Evolutionary conservation across 2,797 vertebrate species (phyloP).

Genomic region (Florisuga fusca): DNA sequence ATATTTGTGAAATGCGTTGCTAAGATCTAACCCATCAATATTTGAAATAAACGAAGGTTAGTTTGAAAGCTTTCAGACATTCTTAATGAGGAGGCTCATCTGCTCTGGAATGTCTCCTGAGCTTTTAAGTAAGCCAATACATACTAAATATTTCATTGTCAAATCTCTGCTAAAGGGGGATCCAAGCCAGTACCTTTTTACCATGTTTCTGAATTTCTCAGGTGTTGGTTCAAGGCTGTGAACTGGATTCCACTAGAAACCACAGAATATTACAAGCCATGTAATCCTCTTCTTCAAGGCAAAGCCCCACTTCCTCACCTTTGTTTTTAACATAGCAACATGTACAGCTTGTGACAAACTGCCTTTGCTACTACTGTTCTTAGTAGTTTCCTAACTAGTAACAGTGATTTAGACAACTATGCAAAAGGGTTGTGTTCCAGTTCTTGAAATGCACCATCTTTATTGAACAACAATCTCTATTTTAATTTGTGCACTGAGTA

Average conservation of each 20-base stretch:
- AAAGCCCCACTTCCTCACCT: neutral
- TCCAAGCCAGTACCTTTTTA: neutral
- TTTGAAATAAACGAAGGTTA: neutral
- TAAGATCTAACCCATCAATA: neutral
- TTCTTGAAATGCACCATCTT: neutral
- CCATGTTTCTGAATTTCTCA: neutral
- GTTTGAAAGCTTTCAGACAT: neutral
- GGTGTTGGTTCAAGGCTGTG: neutral
- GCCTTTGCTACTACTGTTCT: neutral
- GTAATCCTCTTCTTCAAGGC: neutral
- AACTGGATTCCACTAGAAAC: neutral
- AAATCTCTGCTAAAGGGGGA: neutral
- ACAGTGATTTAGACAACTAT: neutral
- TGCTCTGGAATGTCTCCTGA: neutral
- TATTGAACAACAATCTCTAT: neutral
- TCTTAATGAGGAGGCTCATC: neutral
- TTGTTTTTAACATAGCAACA: neutral
- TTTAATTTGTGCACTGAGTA: neutral
- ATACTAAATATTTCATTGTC: conserved; percentile 41
- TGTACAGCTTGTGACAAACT: neutral
- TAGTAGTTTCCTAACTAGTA: neutral
- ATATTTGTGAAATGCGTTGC: neutral
- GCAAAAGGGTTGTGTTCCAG: neutral
- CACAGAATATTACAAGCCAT: neutral
- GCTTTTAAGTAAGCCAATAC: neutral